phyloP scores from a whole-genome alignment of 2,113 vertebrate genomes.

The Sclerurus mexicanus region DNA sequence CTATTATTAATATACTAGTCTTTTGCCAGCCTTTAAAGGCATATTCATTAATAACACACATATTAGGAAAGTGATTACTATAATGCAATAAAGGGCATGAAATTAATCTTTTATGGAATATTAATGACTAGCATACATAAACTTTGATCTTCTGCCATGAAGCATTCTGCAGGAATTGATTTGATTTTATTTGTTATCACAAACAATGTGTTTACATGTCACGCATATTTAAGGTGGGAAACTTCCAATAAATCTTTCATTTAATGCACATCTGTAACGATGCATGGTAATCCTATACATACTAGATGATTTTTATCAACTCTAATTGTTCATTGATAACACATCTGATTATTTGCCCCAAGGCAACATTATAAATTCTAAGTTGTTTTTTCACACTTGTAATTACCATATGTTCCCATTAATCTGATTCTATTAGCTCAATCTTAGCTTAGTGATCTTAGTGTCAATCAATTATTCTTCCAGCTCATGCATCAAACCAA shows the following conservation, averaged over 20 bases:
- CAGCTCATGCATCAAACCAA: conserved; percentile 64
- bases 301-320: conserved; percentile 67
- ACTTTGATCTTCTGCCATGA: conserved; percentile 38
- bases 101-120: conserved; percentile 45
- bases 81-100: conserved; percentile 26
- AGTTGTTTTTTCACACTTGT: conserved; percentile 71
- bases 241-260: conserved; percentile 52
- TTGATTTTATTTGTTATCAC: conserved; percentile 3
- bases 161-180: conserved; percentile 11
- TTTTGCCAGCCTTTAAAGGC: background rate
- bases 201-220: conserved; percentile 46
- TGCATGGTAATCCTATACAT: conserved; percentile 46
- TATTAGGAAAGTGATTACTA: background rate
- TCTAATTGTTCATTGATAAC: conserved; percentile 73
- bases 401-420: conserved; percentile 81
- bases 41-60: conserved; percentile 3
- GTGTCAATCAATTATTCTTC: conserved; percentile 76
- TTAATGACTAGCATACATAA: background rate
- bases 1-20: background rate
- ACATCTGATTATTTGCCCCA: conserved; percentile 72
- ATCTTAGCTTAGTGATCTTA: conserved; percentile 65
- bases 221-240: background rate
- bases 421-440: conserved; percentile 73
- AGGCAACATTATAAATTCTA: conserved; percentile 66
- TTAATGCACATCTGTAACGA: conserved; percentile 51